Evolutionary conservation across 2,888 invertebrate genomes (phyloP).

Genomic region (Ceramica pisi): DNA sequence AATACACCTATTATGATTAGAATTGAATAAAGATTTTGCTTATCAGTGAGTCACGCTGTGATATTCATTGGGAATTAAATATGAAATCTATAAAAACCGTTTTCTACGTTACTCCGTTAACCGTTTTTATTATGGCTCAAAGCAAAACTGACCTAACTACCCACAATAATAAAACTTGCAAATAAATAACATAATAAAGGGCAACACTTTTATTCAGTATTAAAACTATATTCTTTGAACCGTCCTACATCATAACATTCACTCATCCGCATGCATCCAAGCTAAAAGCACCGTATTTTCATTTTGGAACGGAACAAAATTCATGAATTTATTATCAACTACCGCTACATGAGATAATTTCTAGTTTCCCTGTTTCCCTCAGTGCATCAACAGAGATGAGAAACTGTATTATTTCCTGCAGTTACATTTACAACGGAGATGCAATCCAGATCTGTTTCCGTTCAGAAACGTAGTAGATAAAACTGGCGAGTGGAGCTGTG

Average conservation of each 20-base stretch:
- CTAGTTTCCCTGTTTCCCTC: slow-evolving; percentile 70
- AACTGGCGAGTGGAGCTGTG: slow-evolving; percentile 54
- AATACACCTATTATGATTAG: not conserved
- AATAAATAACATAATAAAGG: not conserved
- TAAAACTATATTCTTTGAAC: slow-evolving; percentile 11
- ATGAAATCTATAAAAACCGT: not conserved
- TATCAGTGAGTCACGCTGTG: not conserved
- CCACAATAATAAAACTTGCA: not conserved
- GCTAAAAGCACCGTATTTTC: slow-evolving; percentile 33
- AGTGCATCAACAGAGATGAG: slow-evolving; percentile 66
- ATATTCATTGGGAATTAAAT: not conserved
- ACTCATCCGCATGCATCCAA: slow-evolving; percentile 13
- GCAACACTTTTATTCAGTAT: slow-evolving; percentile 14
- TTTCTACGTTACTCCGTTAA: too few relatives aligned
- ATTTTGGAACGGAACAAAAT: slow-evolving; percentile 45
- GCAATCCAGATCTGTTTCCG: slow-evolving; percentile 76
- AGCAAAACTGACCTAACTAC: not conserved
- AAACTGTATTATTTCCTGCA: slow-evolving; percentile 73
- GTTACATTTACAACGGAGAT: slow-evolving; percentile 77
- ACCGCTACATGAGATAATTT: slow-evolving; percentile 66
- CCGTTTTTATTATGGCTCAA: not conserved
- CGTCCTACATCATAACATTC: slow-evolving; percentile 16
- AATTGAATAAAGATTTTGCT: not conserved
- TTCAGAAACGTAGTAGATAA: slow-evolving; percentile 73
- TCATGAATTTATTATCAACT: slow-evolving; percentile 71